Evolutionary conservation across 2,113 vertebrate genomes (phyloP), one percentile per base, ranked within the genome.

Genomic region (Eulacestoma nigropectus): DNA sequence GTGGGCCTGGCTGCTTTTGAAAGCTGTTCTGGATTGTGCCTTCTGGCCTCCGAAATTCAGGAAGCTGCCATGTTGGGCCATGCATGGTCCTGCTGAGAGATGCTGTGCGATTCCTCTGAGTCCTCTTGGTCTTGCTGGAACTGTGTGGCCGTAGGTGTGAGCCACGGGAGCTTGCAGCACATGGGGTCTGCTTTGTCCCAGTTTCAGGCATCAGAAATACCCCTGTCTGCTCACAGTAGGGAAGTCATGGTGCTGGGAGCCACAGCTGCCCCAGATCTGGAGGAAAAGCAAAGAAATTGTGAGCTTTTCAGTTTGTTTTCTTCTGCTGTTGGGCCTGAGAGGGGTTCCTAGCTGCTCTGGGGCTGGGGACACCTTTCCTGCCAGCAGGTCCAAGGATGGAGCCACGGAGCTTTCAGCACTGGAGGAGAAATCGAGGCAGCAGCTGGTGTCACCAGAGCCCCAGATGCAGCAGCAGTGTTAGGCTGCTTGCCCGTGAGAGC

Each of bases 71-170:
- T 6, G 8, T 1, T 26, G 47, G 59, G 23, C 35, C 1, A 0
- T 13, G 65, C 23, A 3, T 32, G 47, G 49, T 47, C 15, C 72
- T 46, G 39, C 57, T 41, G 44, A 49, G 55, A 3, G 1, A 16
- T 30, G 64, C 53, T 39, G n/a, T 32, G 37, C 1, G 8, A n/a
- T 59, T 65, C 41, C 29, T 72, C n/a, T 0, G 2, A 17, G 55
- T 37, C 33, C 29, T 50, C 33, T 33, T 11, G 29, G 37, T 57
- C 78, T 72, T 5, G 0, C 44, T 23, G 50, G 47, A 33, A 47
- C 12, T 1, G 1, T 10, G 10, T 8, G 2, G 46, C 57, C 0
- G 0, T 4, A 32, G 56, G 35, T 33, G 67, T 63, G 32, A 87
- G 77, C 42, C 39, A 19, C 1, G 0, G 32, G 32, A 85, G n/a